These are phyloP conservation scores for Carlito syrichta DNA, from an alignment of 2,113 vertebrate species.

Conservation along the genomic window DNA sequence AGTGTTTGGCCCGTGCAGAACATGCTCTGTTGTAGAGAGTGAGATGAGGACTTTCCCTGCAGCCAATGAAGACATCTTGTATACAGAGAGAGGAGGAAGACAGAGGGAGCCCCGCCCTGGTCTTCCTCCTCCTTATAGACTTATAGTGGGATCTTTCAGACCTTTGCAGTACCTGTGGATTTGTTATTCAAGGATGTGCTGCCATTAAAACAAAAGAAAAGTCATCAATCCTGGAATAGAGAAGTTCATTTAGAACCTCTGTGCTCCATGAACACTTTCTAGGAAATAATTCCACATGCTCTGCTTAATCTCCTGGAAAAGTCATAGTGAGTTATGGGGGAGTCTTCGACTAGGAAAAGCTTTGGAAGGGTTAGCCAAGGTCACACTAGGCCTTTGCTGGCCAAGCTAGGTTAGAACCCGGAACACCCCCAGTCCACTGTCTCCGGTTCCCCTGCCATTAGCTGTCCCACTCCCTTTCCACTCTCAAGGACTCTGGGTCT, in stretches of 20 bases:
- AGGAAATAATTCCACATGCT: not conserved
- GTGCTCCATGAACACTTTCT: not conserved
- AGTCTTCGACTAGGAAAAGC: not conserved
- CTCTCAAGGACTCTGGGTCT: not conserved
- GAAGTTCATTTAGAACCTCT: not conserved
- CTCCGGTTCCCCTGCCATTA: not conserved
- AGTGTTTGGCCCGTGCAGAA: not conserved
- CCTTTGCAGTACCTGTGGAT: accelerated
- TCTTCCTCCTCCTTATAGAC: not conserved
- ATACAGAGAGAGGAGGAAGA: not conserved
- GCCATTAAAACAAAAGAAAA: not conserved
- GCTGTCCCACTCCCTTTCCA: no score
- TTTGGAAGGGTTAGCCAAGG: not conserved
- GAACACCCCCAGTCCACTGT: accelerated
- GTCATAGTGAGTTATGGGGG: not conserved
- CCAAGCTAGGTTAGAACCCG: not conserved
- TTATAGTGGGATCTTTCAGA: not conserved
- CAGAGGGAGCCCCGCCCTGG: not conserved
- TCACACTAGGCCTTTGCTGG: not conserved
- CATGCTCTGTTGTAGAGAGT: not conserved
- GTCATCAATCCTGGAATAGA: not conserved
- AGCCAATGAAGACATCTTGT: not conserved
- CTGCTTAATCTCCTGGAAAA: not conserved
- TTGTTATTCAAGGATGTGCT: not conserved
- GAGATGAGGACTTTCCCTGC: not conserved